These are phyloP conservation scores for Monopterus albus DNA, from an alignment of 2,113 vertebrate species.

Conservation along the genomic window DNA sequence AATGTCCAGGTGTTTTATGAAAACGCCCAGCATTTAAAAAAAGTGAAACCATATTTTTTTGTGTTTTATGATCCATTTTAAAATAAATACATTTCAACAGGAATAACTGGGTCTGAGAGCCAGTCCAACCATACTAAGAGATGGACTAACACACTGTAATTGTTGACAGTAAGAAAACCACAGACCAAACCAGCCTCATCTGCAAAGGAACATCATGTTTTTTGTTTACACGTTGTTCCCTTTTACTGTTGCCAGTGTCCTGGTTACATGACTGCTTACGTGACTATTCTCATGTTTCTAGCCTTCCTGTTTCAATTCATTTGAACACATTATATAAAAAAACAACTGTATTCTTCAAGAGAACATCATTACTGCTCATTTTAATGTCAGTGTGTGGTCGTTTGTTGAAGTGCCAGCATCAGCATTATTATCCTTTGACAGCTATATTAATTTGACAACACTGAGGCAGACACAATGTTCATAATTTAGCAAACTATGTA, in stretches of 20 bases:
- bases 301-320: neutral
- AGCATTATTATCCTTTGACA: neutral
- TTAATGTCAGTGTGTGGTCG: neutral
- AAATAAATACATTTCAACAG: neutral
- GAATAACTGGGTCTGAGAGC: neutral
- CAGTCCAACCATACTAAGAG: neutral
- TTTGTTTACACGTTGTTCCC: neutral
- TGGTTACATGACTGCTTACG: no score
- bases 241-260: neutral
- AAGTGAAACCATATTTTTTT: neutral
- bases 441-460: neutral
- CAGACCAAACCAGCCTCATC: neutral
- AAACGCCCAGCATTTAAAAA: neutral
- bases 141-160: neutral
- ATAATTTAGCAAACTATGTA: neutral
- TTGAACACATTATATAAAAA: neutral
- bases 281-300: no score
- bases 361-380: neutral
- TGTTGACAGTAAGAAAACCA: no score
- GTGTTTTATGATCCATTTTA: neutral
- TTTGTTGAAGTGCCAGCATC: neutral
- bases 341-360: neutral
- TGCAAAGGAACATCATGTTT: neutral
- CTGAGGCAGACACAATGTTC: neutral
- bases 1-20: neutral